A percentile compares a stretch with the other conserved stretches of the same genome.
Evolutionary conservation across 2,797 vertebrate species (phyloP).

Genomic region (Antennarius maculatus): DNA sequence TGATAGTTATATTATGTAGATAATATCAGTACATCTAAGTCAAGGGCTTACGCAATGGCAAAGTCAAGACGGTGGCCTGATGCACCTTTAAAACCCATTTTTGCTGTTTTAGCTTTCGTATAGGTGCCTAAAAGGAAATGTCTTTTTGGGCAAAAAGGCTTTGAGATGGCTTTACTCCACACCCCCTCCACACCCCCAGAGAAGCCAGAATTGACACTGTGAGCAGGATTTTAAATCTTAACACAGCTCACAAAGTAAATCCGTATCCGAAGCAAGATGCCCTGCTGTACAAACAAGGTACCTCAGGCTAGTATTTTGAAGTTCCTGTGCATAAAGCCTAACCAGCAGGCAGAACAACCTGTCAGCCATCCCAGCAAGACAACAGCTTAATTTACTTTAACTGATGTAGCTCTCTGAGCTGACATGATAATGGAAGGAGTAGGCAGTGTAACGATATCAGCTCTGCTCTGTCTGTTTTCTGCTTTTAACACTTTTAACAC

Average conservation of each 20-base stretch:
- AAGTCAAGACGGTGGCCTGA: constrained; percentile 2
- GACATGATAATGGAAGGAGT: constrained; percentile 31
- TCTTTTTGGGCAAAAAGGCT: constrained; percentile 17
- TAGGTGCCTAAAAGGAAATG: constrained; percentile 3
- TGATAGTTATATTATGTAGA: constrained; percentile 3
- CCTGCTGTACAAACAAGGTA: constrained; percentile 19
- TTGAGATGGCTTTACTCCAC: background rate
- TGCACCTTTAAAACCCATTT: background rate
- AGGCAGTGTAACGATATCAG: constrained; percentile 8
- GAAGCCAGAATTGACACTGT: constrained; percentile 26
- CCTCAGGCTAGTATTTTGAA: constrained; percentile 34
- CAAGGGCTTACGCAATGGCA: constrained; percentile 2
- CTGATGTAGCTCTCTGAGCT: constrained; percentile 39
- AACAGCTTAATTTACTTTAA: constrained; percentile 31
- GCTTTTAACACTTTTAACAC: constrained; percentile 19
- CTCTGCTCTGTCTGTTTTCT: background rate
- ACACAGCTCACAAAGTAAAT: constrained; percentile 32
- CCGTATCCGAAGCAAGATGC: constrained; percentile 25
- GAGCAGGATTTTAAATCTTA: constrained; percentile 38
- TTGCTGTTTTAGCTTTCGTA: constrained; percentile 8
- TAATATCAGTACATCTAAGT: background rate
- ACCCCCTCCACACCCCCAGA: constrained; percentile 13
- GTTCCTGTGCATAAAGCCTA: constrained; percentile 21
- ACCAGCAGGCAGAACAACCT: constrained; percentile 29
- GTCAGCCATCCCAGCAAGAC: constrained; percentile 20